Conservation (phyloP, 2,888 invertebrate genomes). For the Netelia melanura region DNA sequence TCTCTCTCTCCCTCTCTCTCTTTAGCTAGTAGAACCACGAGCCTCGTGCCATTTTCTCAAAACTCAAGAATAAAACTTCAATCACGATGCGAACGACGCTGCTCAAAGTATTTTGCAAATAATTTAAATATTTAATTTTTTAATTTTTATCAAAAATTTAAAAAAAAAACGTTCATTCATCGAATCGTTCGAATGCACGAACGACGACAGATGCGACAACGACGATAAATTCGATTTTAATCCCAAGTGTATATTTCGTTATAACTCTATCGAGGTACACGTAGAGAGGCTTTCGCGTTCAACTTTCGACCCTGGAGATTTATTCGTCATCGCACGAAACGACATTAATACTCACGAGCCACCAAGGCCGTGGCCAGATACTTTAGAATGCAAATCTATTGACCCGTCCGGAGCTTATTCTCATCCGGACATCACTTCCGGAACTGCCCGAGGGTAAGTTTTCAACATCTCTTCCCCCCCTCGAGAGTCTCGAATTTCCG, state of each 20-base stretch:
- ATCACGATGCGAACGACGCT: neutral
- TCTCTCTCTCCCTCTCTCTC: neutral
- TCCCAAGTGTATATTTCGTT: no score
- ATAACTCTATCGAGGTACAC: no score
- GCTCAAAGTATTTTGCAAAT: neutral
- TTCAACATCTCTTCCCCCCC: neutral
- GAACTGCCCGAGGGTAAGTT: slow-evolving; percentile 16
- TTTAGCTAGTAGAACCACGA: neutral
- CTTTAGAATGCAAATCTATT: slow-evolving; percentile 61
- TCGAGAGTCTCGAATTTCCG: slow-evolving; percentile 58
- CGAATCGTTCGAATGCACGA: no score
- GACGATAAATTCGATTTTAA: no score
- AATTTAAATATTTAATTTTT: neutral
- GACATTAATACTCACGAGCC: slow-evolving; percentile 39
- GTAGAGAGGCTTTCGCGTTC: neutral
- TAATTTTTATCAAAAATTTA: neutral
- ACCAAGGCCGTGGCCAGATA: neutral
- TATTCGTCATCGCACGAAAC: slow-evolving; percentile 53
- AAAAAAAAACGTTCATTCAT: neutral
- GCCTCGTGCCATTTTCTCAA: slow-evolving; percentile 1
- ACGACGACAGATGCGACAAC: no score
- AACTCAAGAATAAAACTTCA: slow-evolving; percentile 12
- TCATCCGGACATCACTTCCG: slow-evolving; percentile 49
- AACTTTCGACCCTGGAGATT: slow-evolving; percentile 38
- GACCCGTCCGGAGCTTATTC: slow-evolving; percentile 55